phyloP scores from a whole-genome alignment of 2,888 invertebrate genomes.

The Hirudinaria manillensis region DNA sequence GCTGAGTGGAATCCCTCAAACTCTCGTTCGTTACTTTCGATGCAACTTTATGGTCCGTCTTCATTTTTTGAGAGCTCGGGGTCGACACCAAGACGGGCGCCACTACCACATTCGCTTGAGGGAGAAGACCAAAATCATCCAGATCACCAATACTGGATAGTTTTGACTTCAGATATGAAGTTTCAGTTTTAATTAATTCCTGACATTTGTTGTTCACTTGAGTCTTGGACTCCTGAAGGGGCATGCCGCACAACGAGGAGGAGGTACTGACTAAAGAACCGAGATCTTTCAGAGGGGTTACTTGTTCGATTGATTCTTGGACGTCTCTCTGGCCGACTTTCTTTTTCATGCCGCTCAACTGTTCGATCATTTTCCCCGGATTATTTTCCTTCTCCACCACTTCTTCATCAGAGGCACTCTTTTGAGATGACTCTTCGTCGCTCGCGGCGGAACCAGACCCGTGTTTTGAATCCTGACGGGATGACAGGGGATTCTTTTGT shows the following conservation, averaged over 20 bases:
- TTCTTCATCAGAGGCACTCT: neutral
- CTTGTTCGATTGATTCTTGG: neutral
- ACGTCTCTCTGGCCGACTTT: neutral
- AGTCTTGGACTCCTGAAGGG: conserved; percentile 22
- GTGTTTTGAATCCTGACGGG: neutral
- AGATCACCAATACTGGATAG: conserved; percentile 50
- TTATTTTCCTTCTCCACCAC: neutral
- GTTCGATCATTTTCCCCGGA: neutral
- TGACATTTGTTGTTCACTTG: conserved; percentile 14
- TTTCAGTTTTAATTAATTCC: neutral
- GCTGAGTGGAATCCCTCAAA: neutral
- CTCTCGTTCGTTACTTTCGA: conserved; percentile 7
- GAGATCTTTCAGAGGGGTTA: neutral
- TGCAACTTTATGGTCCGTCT: conserved; percentile 1
- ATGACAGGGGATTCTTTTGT: conserved; percentile 55
- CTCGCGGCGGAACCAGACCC: neutral
- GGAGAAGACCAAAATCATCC: conserved; percentile 51
- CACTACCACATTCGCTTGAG: conserved; percentile 31
- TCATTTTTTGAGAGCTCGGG: neutral
- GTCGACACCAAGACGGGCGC: conserved; percentile 26
- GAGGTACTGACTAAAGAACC: neutral
- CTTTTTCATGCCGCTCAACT: conserved; percentile 12
- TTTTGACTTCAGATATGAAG: conserved; percentile 9
- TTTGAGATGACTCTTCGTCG: conserved; percentile 17
- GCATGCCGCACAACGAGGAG: neutral